Base-by-base conservation (phyloP, 1,140 invertebrate species). In the Ganaspis sp. region DNA sequence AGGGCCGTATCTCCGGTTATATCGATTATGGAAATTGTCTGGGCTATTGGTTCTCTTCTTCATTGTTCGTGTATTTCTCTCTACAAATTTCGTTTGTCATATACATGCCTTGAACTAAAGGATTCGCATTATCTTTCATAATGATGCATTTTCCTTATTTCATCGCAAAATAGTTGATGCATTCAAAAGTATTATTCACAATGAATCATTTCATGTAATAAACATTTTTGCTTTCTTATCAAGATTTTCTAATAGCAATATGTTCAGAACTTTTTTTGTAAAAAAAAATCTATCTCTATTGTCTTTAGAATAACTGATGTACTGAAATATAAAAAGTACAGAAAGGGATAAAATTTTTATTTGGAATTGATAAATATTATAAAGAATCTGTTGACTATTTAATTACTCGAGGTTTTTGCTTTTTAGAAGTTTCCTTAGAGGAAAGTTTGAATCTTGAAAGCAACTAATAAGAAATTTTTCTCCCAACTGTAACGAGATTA, bases 11-110 rank as follows among this genome's bases (percentile, higher is more conserved):
- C 70, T 78, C 29, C 19, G 58, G 38, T 72, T 71, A 58, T 54
- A 71, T 75, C 73, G 70, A 78, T 78, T 78, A 78, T 78, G 76
- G 69, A 78, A 74, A 78, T 75, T 69, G 53, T 37, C 34, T 53
- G 37, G 54, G 73, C 69, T 53, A 26, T 29, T 72, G 37, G 70
- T 54, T 19, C 23, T 49, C 6, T 74, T 19, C 45, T 29, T 19
- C 15, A 69, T 69, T 42, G 12, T 26, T 23, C 6, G n/a, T 74
- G 29, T 74, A 12, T 4, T 17, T 74, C 53, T 23, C 9, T 54
- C 19, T n/a, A 21, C 19, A 54, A 54, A 54, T 54, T 54, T 54
- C 19, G 6, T 54, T 54, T 54, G 38, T 54, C 9, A 21, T 19
- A 54, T 54, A 23, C 8, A 9, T 54, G 11, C 9, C 17, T 21